phyloP scores from a whole-genome alignment of 2,888 invertebrate genomes.

The Oxycera nigricornis region DNA sequence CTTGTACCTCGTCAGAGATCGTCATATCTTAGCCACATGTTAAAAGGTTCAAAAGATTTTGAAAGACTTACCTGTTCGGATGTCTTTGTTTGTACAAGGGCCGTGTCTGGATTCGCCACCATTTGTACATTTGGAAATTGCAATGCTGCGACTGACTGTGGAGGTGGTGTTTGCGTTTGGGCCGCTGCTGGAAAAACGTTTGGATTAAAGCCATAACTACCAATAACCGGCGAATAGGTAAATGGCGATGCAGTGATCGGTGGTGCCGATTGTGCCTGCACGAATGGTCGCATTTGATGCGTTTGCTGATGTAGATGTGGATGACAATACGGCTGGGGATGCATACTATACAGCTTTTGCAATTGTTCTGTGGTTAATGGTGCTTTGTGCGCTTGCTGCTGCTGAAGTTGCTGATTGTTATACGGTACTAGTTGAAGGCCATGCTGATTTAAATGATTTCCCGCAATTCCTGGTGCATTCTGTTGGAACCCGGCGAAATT shows the following conservation, averaged over 20 bases:
- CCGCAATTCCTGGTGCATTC: constrained; percentile 47
- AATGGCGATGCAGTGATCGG: constrained; percentile 47
- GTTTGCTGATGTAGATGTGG: neutral
- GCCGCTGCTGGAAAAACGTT: constrained; percentile 43
- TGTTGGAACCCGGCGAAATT: constrained; percentile 53
- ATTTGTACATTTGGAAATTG: constrained; percentile 33
- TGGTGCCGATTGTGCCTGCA: constrained; percentile 37
- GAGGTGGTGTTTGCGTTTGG: constrained; percentile 1
- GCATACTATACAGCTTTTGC: constrained; percentile 59
- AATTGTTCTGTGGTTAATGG: constrained; percentile 58
- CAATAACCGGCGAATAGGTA: constrained; percentile 50
- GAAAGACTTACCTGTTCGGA: constrained; percentile 14
- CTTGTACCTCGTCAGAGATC: no score
- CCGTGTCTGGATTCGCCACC: constrained; percentile 47
- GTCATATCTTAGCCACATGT: no score
- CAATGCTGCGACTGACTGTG: neutral
- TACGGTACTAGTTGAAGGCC: constrained; percentile 51
- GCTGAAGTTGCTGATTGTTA: constrained; percentile 53
- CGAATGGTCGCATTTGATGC: constrained; percentile 10
- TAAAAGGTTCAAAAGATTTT: no score
- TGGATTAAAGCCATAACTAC: constrained; percentile 53
- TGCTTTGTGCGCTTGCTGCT: constrained; percentile 47
- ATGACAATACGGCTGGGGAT: constrained; percentile 47
- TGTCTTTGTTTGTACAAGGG: constrained; percentile 36
- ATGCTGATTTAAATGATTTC: constrained; percentile 31